Conservation (phyloP, 2,113 vertebrate species). For the Tylochromis polylepis region DNA sequence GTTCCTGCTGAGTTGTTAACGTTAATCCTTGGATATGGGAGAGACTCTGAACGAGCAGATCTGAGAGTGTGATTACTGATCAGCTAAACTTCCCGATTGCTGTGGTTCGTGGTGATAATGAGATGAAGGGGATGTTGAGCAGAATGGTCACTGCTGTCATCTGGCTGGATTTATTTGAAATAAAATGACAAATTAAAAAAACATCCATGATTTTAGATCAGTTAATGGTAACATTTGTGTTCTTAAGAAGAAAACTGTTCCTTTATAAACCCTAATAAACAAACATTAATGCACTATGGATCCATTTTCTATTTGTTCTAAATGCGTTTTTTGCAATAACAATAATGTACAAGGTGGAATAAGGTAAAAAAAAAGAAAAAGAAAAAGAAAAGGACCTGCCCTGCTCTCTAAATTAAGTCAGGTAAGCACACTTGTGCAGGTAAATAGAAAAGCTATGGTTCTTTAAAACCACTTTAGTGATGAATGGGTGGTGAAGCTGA, state of each 20-base stretch:
- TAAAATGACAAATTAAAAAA: neutral
- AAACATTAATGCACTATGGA: neutral
- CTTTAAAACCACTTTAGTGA: neutral
- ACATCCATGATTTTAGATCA: neutral
- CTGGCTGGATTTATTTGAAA: neutral
- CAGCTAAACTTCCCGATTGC: neutral
- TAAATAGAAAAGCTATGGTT: neutral
- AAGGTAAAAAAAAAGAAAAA: neutral
- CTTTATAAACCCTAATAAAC: neutral
- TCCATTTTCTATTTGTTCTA: neutral
- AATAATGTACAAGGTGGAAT: neutral
- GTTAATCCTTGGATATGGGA: neutral
- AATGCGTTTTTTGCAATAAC: neutral
- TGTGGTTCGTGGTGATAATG: neutral
- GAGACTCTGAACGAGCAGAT: slow-evolving; percentile 6
- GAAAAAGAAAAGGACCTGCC: neutral
- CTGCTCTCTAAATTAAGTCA: neutral
- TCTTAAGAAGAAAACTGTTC: accelerated
- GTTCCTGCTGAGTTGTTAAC: neutral
- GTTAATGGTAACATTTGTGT: neutral
- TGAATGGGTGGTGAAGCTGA: neutral
- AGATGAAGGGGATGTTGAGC: neutral
- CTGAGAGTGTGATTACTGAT: neutral
- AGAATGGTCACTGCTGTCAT: neutral
- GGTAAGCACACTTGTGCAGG: neutral